Conservation (phyloP, 1,140 invertebrate genomes). For the Magallana ariakensis region DNA sequence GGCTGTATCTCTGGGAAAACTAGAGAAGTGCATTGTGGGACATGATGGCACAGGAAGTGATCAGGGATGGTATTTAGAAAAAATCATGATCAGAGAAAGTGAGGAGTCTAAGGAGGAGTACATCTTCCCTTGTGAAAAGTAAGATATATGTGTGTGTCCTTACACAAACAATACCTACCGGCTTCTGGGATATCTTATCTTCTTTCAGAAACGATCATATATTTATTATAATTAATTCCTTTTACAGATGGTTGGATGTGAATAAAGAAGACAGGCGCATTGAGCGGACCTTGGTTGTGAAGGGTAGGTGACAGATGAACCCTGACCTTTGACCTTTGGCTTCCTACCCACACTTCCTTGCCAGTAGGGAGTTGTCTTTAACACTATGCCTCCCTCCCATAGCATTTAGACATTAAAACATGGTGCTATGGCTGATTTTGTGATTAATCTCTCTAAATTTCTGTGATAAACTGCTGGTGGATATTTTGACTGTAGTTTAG, state of each 20-base stretch:
- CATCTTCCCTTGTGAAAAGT: slow-evolving; percentile 76
- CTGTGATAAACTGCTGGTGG: slow-evolving; percentile 1
- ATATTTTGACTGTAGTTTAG: no score
- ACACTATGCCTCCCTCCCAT: not conserved
- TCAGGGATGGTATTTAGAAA: slow-evolving; percentile 72
- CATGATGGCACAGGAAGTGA: slow-evolving; percentile 73
- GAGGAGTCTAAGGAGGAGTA: slow-evolving; percentile 70
- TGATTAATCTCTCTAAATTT: not conserved
- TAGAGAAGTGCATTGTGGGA: slow-evolving; percentile 73
- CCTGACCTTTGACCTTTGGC: slow-evolving; percentile 40
- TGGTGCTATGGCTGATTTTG: slow-evolving; percentile 14
- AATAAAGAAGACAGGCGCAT: slow-evolving; percentile 76
- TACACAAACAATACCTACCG: not conserved
- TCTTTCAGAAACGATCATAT: not conserved
- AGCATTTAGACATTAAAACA: not conserved
- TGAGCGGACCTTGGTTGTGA: slow-evolving; percentile 69
- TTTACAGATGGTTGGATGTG: slow-evolving; percentile 76
- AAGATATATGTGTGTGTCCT: slow-evolving; percentile 34
- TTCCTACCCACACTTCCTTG: slow-evolving; percentile 40
- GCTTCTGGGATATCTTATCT: not conserved
- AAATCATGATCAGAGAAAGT: slow-evolving; percentile 68
- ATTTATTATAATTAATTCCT: not conserved
- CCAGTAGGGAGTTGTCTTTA: not conserved
- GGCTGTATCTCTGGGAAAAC: slow-evolving; percentile 73
- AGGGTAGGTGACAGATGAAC: slow-evolving; percentile 71